These are phyloP conservation scores for Caenorhabditis macrosperma DNA, from an alignment of 2,888 invertebrate genomes.

Conservation along the genomic window DNA sequence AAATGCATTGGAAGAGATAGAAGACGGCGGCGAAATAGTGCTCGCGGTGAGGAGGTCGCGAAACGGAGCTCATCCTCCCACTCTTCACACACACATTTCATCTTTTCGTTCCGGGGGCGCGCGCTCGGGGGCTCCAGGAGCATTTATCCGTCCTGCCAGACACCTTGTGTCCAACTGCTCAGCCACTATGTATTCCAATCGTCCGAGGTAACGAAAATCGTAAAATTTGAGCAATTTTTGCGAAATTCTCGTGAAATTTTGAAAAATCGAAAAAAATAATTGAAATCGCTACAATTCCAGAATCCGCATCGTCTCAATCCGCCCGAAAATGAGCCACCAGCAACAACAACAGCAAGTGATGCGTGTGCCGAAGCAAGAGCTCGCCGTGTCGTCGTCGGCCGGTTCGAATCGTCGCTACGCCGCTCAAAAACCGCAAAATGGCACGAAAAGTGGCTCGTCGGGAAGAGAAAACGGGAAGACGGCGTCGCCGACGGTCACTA, in stretches of 20 bases:
- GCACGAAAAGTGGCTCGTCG: not conserved
- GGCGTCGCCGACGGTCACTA: constrained; percentile 23
- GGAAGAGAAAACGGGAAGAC: not conserved
- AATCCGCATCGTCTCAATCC: constrained; percentile 40
- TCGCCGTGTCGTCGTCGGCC: not conserved
- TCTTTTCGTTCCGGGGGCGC: not conserved
- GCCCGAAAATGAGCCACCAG: constrained; percentile 39
- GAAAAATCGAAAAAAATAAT: not conserved
- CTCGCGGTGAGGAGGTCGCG: not conserved
- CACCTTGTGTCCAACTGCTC: not conserved
- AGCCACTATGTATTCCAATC: not conserved
- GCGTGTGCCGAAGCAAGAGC: constrained; percentile 34
- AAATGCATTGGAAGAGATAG: constrained; percentile 20
- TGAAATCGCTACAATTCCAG: constrained; percentile 16
- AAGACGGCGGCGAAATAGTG: not conserved
- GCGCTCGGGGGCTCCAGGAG: constrained; percentile 11
- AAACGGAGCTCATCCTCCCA: not conserved
- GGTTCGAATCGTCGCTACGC: constrained; percentile 19
- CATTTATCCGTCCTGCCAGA: not conserved
- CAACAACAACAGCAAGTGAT: constrained; percentile 20
- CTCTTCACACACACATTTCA: too few relatives aligned
- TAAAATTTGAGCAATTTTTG: not conserved
- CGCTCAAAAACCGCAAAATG: constrained; percentile 3
- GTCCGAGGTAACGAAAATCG: not conserved
- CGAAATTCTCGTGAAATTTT: not conserved